Evolutionary conservation across 2,113 vertebrate species (phyloP).

Genomic region (Oreochromis niloticus): DNA sequence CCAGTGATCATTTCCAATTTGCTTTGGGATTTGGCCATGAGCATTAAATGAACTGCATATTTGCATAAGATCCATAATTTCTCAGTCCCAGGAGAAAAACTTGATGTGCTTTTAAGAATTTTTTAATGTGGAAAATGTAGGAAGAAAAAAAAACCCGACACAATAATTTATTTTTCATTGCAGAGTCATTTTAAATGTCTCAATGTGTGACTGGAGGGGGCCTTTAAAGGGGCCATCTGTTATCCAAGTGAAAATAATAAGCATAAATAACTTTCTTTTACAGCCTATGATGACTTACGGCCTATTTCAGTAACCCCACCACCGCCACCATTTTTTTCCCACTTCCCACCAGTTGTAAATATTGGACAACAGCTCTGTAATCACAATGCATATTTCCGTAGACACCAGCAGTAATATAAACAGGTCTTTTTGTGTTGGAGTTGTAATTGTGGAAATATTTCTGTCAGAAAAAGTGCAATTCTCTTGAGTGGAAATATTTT

Average conservation of each 20-base stretch:
- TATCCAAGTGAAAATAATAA: not conserved
- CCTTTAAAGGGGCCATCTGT: not conserved
- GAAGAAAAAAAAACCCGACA: not conserved
- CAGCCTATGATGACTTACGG: not conserved
- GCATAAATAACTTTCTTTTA: not conserved
- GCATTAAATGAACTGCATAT: not conserved
- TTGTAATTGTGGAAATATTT: not conserved
- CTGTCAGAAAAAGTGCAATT: not conserved
- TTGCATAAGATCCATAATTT: not conserved
- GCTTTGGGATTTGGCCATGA: not conserved
- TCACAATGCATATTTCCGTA: not conserved
- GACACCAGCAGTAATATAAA: not conserved
- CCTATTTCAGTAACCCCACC: not conserved
- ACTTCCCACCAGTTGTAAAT: not conserved
- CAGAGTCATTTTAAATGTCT: not conserved
- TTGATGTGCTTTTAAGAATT: not conserved
- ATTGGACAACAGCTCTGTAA: not conserved
- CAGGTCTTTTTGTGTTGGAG: not conserved
- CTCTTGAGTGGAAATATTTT: not conserved
- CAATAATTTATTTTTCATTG: not conserved
- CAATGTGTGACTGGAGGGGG: not conserved
- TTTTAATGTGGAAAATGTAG: not conserved
- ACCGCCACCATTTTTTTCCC: not conserved
- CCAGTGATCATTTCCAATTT: not conserved
- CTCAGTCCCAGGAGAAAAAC: not conserved